Conservation (phyloP, 1,140 invertebrate genomes). For the Drosophila setifemur region DNA sequence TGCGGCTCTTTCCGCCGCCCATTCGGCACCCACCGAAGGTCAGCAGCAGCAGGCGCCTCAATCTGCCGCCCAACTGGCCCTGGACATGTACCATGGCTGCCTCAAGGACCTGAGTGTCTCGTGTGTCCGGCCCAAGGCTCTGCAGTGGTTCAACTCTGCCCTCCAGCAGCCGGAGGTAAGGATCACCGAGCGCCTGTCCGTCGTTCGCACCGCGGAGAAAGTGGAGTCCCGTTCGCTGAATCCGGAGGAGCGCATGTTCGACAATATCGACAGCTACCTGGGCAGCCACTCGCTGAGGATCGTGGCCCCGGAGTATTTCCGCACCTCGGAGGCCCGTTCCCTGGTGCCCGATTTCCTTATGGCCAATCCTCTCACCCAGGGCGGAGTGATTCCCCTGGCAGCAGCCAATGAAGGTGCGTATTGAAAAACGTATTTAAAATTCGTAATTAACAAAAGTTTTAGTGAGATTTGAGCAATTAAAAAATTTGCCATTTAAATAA, state of each 20-base stretch:
- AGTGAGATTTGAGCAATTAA: no score
- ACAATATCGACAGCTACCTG: conserved; percentile 86
- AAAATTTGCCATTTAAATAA: no score
- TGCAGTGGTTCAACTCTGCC: conserved; percentile 88
- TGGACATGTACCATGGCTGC: conserved; percentile 86
- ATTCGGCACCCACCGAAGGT: conserved; percentile 38
- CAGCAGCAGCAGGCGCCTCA: conserved; percentile 20
- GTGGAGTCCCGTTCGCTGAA: conserved; percentile 28
- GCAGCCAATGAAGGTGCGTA: conserved; percentile 84
- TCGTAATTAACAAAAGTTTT: no score
- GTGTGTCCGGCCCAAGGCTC: conserved; percentile 90
- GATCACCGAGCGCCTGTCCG: conserved; percentile 88
- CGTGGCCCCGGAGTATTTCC: conserved; percentile 85
- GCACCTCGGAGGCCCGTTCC: conserved; percentile 84
- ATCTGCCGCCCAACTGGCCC: conserved; percentile 85
- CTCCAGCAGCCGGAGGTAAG: conserved; percentile 87
- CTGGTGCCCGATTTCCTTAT: conserved; percentile 87
- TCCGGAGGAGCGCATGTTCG: conserved; percentile 83
- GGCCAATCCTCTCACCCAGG: conserved; percentile 85
- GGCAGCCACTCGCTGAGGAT: conserved; percentile 86
- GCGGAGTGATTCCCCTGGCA: conserved; percentile 87
- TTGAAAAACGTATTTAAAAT: background rate
- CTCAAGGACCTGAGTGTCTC: conserved; percentile 85
- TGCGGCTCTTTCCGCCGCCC: conserved; percentile 41
- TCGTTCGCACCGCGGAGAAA: conserved; percentile 85